Base-by-base conservation (phyloP, 2,113 vertebrate genomes). In the Saimiri boliviensis region DNA sequence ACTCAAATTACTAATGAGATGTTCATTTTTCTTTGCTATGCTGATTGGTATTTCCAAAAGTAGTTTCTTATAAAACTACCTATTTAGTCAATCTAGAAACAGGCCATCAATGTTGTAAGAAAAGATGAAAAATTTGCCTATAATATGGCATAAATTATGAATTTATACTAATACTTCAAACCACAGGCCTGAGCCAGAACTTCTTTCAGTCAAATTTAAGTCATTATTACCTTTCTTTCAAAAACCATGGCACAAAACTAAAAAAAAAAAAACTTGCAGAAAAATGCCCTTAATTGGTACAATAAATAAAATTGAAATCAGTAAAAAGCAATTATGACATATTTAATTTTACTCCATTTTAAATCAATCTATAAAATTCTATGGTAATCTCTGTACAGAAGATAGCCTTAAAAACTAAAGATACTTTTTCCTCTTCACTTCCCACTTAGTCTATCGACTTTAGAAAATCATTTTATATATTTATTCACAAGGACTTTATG, bases 271-370 rank as follows among this genome's bases (percentile, higher is more conserved):
- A 93, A 85, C 68, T 89, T 97, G 97, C 8, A 96, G 77, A 91
- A 97, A 97, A 94, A 77, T 94, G 68, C 97, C 94, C 58, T 98
- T 98, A 98, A 98, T 97, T 97, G 90, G 12, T 85, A 21, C 95
- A 97, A 98, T 98, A 97, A 98, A 98, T 98, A 97, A 98, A 98
- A 98, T 97, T 96, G 94, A 97, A 45, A 90, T 96, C 84, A 93
- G 73, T 91, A 97, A 98, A 97, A 97, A 97, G 83, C 73, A 98
- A 97, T 98, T 98, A 98, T 47, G 93, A 77, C n/a, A 97, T 97
- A 98, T 97, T 97, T 98, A 98, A 97, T 88, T 96, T 96, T 95
- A 97, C 91, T 97, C 45, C 56, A 96, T 68, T 95, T 96, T 95
- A 97, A 98, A 96, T 96, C 90, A 98, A 77, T 92, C 83, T 96